Conservation (phyloP, 1,140 invertebrate species). For the Meloidogyne chitwoodi region DNA sequence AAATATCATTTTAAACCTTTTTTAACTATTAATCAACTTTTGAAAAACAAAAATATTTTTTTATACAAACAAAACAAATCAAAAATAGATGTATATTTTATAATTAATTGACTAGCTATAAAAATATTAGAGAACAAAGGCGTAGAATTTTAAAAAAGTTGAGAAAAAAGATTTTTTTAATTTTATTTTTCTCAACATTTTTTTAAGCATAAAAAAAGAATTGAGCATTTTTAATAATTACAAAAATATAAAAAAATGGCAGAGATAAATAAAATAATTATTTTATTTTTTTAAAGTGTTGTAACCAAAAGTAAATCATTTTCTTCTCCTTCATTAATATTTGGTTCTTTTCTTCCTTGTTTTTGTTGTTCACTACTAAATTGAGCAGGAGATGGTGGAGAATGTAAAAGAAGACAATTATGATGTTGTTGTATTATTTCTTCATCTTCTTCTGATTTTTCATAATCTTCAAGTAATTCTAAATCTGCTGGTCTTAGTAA, state of each 20-base stretch:
- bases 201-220: not conserved
- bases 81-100: too few species aligned
- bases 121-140: not conserved
- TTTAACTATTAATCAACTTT: too few species aligned
- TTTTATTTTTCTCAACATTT: not conserved
- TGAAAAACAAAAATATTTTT: too few species aligned
- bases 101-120: not conserved
- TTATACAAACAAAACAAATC: too few species aligned
- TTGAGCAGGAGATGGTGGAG: not conserved
- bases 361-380: not conserved
- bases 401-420: not conserved
- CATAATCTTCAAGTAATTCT: conserved; percentile 6
- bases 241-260: not conserved
- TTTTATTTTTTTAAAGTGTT: not conserved
- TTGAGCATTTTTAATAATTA: not conserved
- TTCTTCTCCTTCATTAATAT: conserved; percentile 5
- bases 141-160: not conserved
- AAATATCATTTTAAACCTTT: too few species aligned
- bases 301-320: conserved; percentile 24
- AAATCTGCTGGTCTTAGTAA: conserved; percentile 20
- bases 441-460: conserved; percentile 5
- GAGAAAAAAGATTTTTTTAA: not conserved
- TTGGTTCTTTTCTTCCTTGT: not conserved
- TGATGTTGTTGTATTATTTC: not conserved
- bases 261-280: not conserved